A percentile compares a stretch with the other conserved stretches of the same genome.
Evolutionary conservation across 2,888 invertebrate species (phyloP).

Genomic region (Drosophila gaucha): DNA sequence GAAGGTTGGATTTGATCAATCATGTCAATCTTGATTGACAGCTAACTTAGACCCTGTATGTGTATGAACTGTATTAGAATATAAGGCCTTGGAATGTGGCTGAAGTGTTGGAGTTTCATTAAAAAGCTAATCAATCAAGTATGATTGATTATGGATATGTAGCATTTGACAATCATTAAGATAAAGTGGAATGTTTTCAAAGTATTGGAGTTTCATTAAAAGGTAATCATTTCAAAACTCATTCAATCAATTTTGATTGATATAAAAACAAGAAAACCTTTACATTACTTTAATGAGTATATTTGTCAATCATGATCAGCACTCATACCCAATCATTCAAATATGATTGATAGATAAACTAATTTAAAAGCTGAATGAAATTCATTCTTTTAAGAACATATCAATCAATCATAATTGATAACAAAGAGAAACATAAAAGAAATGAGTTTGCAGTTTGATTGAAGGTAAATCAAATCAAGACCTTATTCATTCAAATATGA

Average conservation of each 20-base stretch:
- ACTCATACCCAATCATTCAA: no score
- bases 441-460: neutral
- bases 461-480: neutral
- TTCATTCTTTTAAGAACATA: neutral
- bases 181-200: constrained; percentile 47
- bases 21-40: constrained; percentile 15
- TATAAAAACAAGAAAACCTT: neutral
- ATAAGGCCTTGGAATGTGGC: constrained; percentile 52
- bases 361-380: neutral
- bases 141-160: constrained; percentile 2
- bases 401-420: constrained; percentile 4
- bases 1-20: constrained; percentile 9
- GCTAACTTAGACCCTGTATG: neutral
- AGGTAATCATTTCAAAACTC: neutral
- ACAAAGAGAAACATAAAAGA: neutral
- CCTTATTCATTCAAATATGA: constrained; percentile 1
- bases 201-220: constrained; percentile 32
- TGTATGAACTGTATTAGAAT: neutral
- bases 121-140: neutral
- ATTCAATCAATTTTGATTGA: neutral
- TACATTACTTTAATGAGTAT: no score
- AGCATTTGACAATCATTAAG: no score
- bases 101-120: constrained; percentile 44
- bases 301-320: no score
- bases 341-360: neutral